Base-by-base conservation (phyloP, 1,140 invertebrate species). In the Semibalanus balanoides region DNA sequence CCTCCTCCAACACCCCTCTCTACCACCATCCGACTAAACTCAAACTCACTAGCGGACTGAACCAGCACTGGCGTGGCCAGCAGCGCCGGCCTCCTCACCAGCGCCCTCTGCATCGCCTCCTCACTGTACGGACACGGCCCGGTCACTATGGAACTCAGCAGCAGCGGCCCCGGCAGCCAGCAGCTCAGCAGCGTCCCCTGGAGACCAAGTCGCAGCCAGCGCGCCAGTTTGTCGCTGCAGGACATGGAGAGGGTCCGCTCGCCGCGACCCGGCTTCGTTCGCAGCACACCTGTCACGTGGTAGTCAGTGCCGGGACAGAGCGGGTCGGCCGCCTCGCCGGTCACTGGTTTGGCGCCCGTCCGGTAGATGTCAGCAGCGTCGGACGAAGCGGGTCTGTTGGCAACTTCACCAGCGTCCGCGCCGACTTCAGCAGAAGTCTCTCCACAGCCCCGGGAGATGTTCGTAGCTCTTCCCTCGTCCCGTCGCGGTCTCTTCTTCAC, bases 231-330 rank as follows among this genome's bases (percentile, higher is more conserved):
- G 84, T 98, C 95, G 83, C 93, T 96, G 83, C 95, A 97, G 0
- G 93, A 96, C 78, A 96, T 88, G 70, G 93, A 96, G 25, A 92
- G 81, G 0, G 96, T 97, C 72, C 89, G 90, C 82, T 95, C 91
- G 0, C 96, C 96, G 81, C 94, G 85, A 0, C 96, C 96, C 73
- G 96, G 96, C 84, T 98, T 98, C 3, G 90, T 96, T 74, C 95
- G 86, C 17, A 96, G 86, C 69, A 88, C 89, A 29, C 92, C 92
- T 27, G 81, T 77, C 0, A 89, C 81, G 81, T 95, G 93, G 83
- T 92, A 94, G 31, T 87, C 82, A 17, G 78, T 71, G 19, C 91
- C 92, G 40, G 84, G 78, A 40, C 82, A 75, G 80, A 86, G 85
- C 29, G 81, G 78, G 84, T 91, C 91, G 43, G 83, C 82, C 75